A percentile compares a stretch with the other conserved stretches of the same genome.
Conservation (phyloP, 2,888 invertebrate genomes). For the Hirtodrosophila confusa region DNA sequence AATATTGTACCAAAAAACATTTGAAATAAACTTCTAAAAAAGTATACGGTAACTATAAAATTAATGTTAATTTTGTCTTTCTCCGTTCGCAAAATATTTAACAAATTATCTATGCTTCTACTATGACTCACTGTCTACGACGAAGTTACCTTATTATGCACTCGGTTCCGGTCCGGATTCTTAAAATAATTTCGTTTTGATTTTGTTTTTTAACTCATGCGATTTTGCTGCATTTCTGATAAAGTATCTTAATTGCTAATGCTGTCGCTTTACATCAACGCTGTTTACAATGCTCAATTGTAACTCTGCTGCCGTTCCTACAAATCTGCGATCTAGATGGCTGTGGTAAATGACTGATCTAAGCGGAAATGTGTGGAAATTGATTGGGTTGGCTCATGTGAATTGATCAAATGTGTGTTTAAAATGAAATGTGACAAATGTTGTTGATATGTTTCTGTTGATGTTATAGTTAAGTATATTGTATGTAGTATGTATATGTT, state of each 20-base stretch:
- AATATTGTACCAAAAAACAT: slow-evolving; percentile 60
- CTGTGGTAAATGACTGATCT: slow-evolving; percentile 31
- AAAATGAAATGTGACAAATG: slow-evolving; percentile 57
- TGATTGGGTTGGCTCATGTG: neutral
- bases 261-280: slow-evolving; percentile 20
- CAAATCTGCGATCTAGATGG: slow-evolving; percentile 22
- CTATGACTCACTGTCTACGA: slow-evolving; percentile 42
- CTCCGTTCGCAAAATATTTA: slow-evolving; percentile 61
- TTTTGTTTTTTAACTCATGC: slow-evolving; percentile 30
- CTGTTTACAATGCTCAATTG: slow-evolving; percentile 20
- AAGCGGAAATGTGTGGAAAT: slow-evolving; percentile 25
- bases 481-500: slow-evolving; percentile 38
- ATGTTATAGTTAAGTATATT: slow-evolving; percentile 41
- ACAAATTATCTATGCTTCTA: slow-evolving; percentile 62
- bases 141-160: slow-evolving; percentile 15
- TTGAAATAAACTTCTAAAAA: slow-evolving; percentile 56
- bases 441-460: slow-evolving; percentile 74
- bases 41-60: slow-evolving; percentile 55
- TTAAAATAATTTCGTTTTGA: slow-evolving; percentile 45
- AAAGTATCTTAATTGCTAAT: slow-evolving; percentile 42
- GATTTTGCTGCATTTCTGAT: slow-evolving; percentile 31
- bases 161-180: slow-evolving; percentile 34
- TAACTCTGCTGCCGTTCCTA: slow-evolving; percentile 14
- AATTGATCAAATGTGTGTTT: slow-evolving; percentile 15
- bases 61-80: slow-evolving; percentile 50